Conservation (phyloP, 2,113 vertebrate species). For the Sylvicapra grimmia region DNA sequence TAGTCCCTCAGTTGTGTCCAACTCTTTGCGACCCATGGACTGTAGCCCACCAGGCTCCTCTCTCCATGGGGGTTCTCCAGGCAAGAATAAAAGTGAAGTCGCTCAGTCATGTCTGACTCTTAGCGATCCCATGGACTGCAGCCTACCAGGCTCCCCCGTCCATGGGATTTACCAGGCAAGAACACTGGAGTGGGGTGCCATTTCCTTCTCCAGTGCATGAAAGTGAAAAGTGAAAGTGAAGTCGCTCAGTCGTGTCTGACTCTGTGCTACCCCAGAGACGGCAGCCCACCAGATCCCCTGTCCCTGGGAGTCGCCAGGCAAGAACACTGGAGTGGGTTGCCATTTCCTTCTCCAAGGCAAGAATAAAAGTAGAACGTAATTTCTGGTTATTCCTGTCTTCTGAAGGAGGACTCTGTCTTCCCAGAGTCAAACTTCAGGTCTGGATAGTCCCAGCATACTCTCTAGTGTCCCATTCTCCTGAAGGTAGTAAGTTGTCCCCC, state of each 20-base stretch:
- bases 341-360: neutral
- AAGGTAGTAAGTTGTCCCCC: neutral
- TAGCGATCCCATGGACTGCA: too few species aligned
- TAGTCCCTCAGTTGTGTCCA: accelerated
- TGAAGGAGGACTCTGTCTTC: neutral
- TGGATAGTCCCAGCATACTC: neutral
- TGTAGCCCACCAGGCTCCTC: neutral
- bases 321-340: neutral
- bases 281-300: neutral
- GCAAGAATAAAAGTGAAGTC: neutral
- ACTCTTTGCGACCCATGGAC: neutral
- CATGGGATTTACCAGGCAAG: too few species aligned
- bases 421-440: neutral
- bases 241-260: neutral
- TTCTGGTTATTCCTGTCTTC: neutral
- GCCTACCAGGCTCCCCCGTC: too few species aligned
- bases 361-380: neutral
- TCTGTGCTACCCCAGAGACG: neutral
- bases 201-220: too few species aligned
- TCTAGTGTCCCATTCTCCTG: neutral
- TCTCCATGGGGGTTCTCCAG: neutral
- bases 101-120: too few species aligned
- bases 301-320: neutral
- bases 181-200: too few species aligned
- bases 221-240: too few species aligned